Base-by-base conservation (phyloP, 1,140 invertebrate genomes). In the Drosophila murphyi region DNA sequence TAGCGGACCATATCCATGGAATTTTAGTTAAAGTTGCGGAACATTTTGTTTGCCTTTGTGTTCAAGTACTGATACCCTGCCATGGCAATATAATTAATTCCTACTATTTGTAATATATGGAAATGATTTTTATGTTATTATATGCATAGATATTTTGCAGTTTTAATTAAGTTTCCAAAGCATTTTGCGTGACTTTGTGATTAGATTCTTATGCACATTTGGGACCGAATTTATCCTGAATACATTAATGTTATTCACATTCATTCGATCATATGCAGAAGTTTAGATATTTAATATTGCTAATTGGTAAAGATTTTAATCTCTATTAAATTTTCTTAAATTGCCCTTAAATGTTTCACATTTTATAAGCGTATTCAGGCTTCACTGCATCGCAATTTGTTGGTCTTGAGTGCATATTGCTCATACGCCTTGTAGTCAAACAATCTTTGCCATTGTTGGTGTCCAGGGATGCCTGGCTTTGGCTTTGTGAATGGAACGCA, bases 1-100 rank as follows among this genome's bases (percentile, higher is more conserved):
- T 69, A 78, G 31, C 63, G 52, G 55, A 20, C 45, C 10, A 43
- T 64, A 62, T 37, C 50, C 37, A 72, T 50, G 52, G 47, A 64
- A 64, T 62, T 62, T 61, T 47, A 72, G 60, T 75, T 71, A 47
- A 71, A 75, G 52, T 75, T 71, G 47, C 31, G 41, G 37, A 34
- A 34, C 7, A 59, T 47, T 75, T 70, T 45, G 72, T 43, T 61
- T 62, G 39, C 29, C 43, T 59, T 51, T 64, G 67, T 63, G 68
- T n/a, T 8, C 1, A 48, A 20, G 1, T 20, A 20, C 20, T 20
- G 20, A 47, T 59, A 68, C 55, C 29, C 63, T 67, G 20, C 20
- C 39, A 31, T 20, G 12, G 29, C 54, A 20, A 7, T 39, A 7
- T 4, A 4, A 29, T 7, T 50, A 2, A 0, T 4, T n/a, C 2